These are phyloP conservation scores for Zootermopsis nevadensis DNA, from an alignment of 2,888 invertebrate species.

Conservation along the genomic window DNA sequence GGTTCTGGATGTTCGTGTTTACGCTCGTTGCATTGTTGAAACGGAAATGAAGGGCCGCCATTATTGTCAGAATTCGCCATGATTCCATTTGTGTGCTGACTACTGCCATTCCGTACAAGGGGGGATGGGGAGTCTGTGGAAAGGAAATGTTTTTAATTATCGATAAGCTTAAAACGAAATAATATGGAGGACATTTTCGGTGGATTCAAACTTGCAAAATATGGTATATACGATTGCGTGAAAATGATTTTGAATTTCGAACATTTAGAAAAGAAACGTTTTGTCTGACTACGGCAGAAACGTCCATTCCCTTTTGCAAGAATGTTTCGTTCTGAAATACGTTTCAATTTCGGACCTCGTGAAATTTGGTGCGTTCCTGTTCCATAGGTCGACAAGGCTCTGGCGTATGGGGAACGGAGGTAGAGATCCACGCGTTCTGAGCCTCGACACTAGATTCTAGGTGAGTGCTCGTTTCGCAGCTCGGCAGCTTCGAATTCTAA, in stretches of 20 bases:
- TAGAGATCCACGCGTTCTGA: too few species aligned
- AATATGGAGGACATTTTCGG: conserved; percentile 3
- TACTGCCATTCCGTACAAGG: conserved; percentile 59
- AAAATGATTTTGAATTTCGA: not conserved
- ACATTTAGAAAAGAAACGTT: not conserved
- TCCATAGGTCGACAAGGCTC: not conserved
- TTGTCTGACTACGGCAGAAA: not conserved
- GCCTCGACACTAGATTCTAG: too few species aligned
- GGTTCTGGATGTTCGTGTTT: conserved; percentile 24
- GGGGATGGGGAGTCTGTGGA: conserved; percentile 59
- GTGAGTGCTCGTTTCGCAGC: too few species aligned
- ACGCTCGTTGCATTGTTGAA: conserved; percentile 37
- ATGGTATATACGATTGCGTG: not conserved
- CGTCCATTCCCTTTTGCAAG: not conserved
- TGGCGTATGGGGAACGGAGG: too few species aligned
- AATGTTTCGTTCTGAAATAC: not conserved
- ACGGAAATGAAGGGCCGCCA: conserved; percentile 41
- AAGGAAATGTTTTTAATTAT: conserved; percentile 40
- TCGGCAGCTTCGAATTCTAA: too few species aligned
- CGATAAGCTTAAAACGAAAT: conserved; percentile 31
- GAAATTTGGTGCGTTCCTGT: not conserved
- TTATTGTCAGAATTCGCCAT: conserved; percentile 42
- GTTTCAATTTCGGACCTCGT: not conserved
- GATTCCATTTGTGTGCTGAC: conserved; percentile 58
- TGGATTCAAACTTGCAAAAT: not conserved